A percentile compares a stretch with the other conserved stretches of the same genome.
Conservation (phyloP, 64 coral and sea anemone species). For the Stichodactyla helianthus region DNA sequence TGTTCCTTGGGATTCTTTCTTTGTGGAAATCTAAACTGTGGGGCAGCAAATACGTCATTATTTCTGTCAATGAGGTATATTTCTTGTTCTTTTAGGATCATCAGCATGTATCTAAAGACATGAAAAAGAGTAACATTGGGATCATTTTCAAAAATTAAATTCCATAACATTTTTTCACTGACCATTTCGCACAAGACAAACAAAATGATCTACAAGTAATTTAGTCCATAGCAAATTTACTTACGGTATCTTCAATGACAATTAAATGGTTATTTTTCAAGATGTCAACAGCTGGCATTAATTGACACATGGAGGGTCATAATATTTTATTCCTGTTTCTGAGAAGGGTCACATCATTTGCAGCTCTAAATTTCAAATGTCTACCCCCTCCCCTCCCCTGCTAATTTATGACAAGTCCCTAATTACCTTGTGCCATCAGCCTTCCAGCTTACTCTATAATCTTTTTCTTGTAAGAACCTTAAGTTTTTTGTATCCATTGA, state of each 20-base stretch:
- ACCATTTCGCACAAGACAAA: too few relatives aligned
- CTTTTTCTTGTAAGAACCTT: constrained; percentile 67
- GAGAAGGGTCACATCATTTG: too few relatives aligned
- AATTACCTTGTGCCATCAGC: constrained; percentile 93
- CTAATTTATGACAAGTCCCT: too few relatives aligned
- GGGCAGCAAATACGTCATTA: constrained; percentile 93
- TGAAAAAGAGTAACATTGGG: neutral
- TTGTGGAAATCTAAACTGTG: constrained; percentile 92
- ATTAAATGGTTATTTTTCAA: too few relatives aligned
- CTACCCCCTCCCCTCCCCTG: too few relatives aligned
- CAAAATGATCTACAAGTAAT: too few relatives aligned
- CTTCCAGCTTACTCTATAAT: constrained; percentile 96
- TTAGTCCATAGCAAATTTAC: too few relatives aligned
- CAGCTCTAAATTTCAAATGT: too few relatives aligned
- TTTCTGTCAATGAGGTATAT: constrained; percentile 91
- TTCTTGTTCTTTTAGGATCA: constrained; percentile 65
- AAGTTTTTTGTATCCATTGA: constrained; percentile 93
- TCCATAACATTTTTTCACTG: too few relatives aligned
- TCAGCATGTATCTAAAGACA: constrained; percentile 83
- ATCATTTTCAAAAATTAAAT: too few relatives aligned
- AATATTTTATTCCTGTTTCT: too few relatives aligned
- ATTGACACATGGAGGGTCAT: neutral
- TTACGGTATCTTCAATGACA: too few relatives aligned
- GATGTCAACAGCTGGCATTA: neutral
- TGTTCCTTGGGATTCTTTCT: constrained; percentile 78